Evolutionary conservation across 2,888 invertebrate genomes (phyloP).

Genomic region (Sminthurinus aureus): DNA sequence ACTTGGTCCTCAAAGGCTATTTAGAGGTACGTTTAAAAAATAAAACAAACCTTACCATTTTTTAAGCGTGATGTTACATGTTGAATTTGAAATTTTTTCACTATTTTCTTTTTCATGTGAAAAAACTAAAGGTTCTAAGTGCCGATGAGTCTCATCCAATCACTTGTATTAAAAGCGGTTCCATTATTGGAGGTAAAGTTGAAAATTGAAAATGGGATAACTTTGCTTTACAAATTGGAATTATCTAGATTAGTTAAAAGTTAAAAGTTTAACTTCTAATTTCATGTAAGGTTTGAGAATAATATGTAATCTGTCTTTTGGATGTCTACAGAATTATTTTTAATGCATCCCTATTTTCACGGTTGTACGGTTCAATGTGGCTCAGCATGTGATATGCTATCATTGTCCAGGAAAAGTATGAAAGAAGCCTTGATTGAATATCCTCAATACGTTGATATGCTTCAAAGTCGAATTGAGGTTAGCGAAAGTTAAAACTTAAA

Average conservation of each 20-base stretch:
- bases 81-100: too few species aligned
- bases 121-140: conserved; percentile 47
- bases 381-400: conserved; percentile 55
- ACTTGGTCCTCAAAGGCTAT: conserved; percentile 56
- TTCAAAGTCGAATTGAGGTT: conserved; percentile 53
- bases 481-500: too few species aligned
- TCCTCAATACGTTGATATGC: conserved; percentile 45
- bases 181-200: conserved; percentile 49
- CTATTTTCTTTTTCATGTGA: too few species aligned
- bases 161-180: conserved; percentile 55
- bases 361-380: conserved; percentile 55
- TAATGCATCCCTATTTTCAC: conserved; percentile 56
- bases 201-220: background rate
- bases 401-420: conserved; percentile 49
- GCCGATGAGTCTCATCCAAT: conserved; percentile 50
- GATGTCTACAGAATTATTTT: conserved; percentile 45
- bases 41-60: too few species aligned
- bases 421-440: conserved; percentile 48
- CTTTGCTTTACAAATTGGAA: background rate
- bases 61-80: too few species aligned
- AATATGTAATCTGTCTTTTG: conserved; percentile 5
- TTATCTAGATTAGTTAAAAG: too few species aligned
- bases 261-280: too few species aligned
- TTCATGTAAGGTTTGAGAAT: too few species aligned
- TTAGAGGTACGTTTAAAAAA: too few species aligned